Base-by-base conservation (phyloP, 2,797 vertebrate species). In the Protosalanx chinensis region DNA sequence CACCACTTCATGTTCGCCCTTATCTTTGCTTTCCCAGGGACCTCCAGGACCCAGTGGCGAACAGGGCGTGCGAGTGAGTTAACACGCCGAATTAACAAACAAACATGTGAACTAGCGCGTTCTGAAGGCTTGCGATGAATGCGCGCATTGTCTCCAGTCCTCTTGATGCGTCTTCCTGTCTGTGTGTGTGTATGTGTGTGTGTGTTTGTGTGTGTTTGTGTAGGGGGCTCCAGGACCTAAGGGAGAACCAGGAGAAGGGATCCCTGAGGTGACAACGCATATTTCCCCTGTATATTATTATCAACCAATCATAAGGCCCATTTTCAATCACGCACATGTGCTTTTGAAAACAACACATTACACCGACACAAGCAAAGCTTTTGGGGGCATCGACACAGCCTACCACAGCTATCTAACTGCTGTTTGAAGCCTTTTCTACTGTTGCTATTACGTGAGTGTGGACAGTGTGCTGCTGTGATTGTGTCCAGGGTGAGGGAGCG, bases 151-250 rank as follows among this genome's bases (percentile, higher is more conserved):
- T 67, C 4, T 12, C n/a, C 27, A 53, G 29, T 8, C 57, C 15
- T 41, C 63, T 64, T 12, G 57, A 5, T 37, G n/a, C 3, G 37
- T 41, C 37, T 41, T 41, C 37, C 37, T 46, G 41, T 46, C 8
- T 46, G 35, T 37, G 23, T 68, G 37, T 65, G 13, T 46, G 41
- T 46, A 7, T 37, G 23, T 68, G 37, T 65, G 13, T 70, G 30
- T 82, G 64, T 29, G n/a, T 67, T 33, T 57, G 10, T 82, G 72
- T 82, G 65, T 70, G 63, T 69, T 29, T 72, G 79, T 75, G 71
- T 75, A 93, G 91, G 93, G 93, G 75, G 82, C 88, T 75, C 90
- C 91, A 53, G 93, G 93, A 60, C 86, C 81, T 75, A 94, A 93
- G 81, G 93, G 92, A 57, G 92, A 93, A 69, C 89, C 91, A 76